Conservation (phyloP, 1,140 invertebrate species). For the Heliconius nattereri region DNA sequence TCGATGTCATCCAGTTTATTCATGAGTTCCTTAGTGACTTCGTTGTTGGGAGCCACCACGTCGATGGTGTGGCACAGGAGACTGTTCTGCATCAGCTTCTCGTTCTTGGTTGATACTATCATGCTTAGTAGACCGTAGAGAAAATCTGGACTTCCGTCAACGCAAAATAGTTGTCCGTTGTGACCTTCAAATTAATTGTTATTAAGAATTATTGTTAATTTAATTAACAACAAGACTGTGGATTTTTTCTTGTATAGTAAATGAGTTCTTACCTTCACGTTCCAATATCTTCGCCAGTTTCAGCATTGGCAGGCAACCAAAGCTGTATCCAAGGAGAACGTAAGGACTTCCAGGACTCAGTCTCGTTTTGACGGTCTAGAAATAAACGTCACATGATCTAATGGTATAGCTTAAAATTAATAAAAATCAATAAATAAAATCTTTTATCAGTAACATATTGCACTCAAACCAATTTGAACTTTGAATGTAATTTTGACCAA, state of each 20-base stretch:
- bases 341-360: conserved; percentile 83
- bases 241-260: neutral
- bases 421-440: too few relatives aligned
- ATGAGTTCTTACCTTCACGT: conserved; percentile 69
- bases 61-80: conserved; percentile 80
- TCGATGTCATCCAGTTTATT: conserved; percentile 81
- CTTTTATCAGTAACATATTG: too few relatives aligned
- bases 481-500: too few relatives aligned
- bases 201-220: neutral
- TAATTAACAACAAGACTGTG: too few relatives aligned
- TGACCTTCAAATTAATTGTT: conserved; percentile 48
- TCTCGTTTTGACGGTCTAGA: conserved; percentile 63
- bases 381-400: conserved; percentile 27
- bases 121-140: conserved; percentile 75
- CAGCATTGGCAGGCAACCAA: conserved; percentile 82
- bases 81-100: conserved; percentile 80
- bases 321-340: conserved; percentile 86
- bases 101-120: conserved; percentile 69
- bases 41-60: conserved; percentile 80
- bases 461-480: too few relatives aligned
- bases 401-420: neutral
- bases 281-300: conserved; percentile 82
- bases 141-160: conserved; percentile 83
- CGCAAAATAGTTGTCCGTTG: conserved; percentile 81
- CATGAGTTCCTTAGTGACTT: conserved; percentile 70